Base-by-base conservation (phyloP, 1,140 invertebrate species). In the Anastatus disparis region DNA sequence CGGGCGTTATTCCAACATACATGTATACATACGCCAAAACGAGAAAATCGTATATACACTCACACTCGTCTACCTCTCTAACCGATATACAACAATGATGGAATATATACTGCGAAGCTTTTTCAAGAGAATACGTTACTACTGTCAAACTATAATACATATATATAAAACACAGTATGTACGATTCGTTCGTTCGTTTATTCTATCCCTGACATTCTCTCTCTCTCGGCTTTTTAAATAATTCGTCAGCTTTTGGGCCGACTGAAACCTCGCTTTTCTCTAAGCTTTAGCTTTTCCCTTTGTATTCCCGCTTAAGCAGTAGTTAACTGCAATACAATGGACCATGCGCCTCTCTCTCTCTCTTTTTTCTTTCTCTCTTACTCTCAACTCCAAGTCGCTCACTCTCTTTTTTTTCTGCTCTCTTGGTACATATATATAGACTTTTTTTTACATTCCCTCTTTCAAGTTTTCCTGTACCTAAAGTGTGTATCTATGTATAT, bases 291-390 rank as follows among this genome's bases (percentile, higher is more conserved):
- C 4, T 35, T 24, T 17, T 2, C 26, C 53, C 70, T 77, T 77
- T 78, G 73, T 73, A 35, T 56, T 56, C 24, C 50, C 50, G 48
- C 31, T 73, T 55, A 76, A 78, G 73, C 74, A 74, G 53, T 70
- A 78, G 72, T 79, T 78, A 77, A 74, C 72, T 48, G 53, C 48
- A 13, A 65, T 17, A 77, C 70, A 77, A 75, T 75, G 67, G n/a
- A n/a, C n/a, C n/a, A n/a, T n/a, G n/a, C n/a, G n/a, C n/a, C n/a
- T n/a, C 38, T 31, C 48, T 61, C 44, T 17, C 17, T 13, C 38
- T 17, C 20, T 10, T 6, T 55, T 29, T 20, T 44, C 24, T 55
- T 59, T 61, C 40, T 20, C 56, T 50, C 44, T 52, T 29, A 9
- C n/a, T 53, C 29, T n/a, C n/a, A n/a, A n/a, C n/a, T n/a, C n/a